Evolutionary conservation across 2,113 vertebrate species (phyloP).

Genomic region (Salvelinus sp.): DNA sequence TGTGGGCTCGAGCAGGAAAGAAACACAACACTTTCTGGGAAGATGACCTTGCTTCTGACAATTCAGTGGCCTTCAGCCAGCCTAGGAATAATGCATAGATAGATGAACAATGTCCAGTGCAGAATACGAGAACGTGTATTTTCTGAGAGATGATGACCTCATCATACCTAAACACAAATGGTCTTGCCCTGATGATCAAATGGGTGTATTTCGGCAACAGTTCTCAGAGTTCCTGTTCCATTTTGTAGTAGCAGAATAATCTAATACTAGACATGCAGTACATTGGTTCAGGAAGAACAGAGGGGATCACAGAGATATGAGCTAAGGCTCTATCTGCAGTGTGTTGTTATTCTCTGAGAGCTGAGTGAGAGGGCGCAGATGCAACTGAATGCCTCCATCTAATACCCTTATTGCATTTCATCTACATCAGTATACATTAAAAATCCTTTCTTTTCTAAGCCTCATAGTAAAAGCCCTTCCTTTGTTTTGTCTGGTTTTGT

Average conservation of each 20-base stretch:
- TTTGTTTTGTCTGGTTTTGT: conserved; percentile 26
- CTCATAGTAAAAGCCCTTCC: conserved; percentile 42
- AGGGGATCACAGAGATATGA: conserved; percentile 13
- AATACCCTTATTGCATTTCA: conserved; percentile 31
- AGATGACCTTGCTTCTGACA: no score
- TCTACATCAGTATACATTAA: conserved; percentile 25
- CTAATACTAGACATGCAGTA: background rate
- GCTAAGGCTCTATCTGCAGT: background rate
- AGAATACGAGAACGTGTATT: background rate
- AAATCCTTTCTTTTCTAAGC: conserved; percentile 29
- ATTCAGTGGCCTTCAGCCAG: no score
- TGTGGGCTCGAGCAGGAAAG: conserved; percentile 76
- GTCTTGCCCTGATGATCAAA: background rate
- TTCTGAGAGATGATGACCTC: background rate
- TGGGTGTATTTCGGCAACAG: background rate
- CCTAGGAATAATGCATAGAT: no score
- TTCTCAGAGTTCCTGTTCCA: background rate
- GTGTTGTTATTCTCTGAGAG: conserved; percentile 40
- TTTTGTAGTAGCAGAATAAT: background rate
- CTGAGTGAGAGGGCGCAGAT: conserved; percentile 23
- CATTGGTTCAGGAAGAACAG: conserved; percentile 25
- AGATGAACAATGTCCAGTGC: background rate
- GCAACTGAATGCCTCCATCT: conserved; percentile 16
- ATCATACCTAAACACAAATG: background rate
- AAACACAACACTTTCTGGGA: background rate